Evolutionary conservation across 2,113 vertebrate species (phyloP), one percentile per base, ranked within the genome.

Genomic region (Carollia perspicillata): DNA sequence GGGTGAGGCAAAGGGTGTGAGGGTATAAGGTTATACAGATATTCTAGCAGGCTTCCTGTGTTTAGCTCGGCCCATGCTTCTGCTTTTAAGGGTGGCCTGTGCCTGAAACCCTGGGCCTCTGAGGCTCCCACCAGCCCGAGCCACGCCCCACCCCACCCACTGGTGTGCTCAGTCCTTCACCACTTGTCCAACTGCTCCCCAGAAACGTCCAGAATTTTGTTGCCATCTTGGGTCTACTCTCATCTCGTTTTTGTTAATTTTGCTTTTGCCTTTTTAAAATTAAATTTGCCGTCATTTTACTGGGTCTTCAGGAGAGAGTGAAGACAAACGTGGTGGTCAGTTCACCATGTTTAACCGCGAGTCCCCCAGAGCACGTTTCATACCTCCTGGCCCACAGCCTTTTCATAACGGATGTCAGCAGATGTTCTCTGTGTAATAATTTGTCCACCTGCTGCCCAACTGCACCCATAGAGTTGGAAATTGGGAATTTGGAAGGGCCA

Each of bases 241-340:
- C 78, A 20, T 55, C 58, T 88, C 49, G 42, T 88, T 5, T 75
- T 51, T 79, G 26, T 37, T 83, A 68, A 55, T 11, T 3, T 68
- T 33, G 13, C 58, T 94, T 86, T 77, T 30, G 40, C 17, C 63
- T 85, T 89, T 95, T 83, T 11, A 72, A 95, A 79, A 89, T 89
- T 26, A 51, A 83, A 33, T 83, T 80, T 84, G 40, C 51, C 79
- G 47, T 58, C 35, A 33, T 78, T 35, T 78, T 44, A 42, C 22
- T 53, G 16, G 66, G 6, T 37, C 63, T 60, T 93, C 30, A 68
- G 77, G 68, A 72, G 20, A 95, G 7, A 51, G 35, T 58, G 23
- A 47, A 63, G 81, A 35, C 51, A 22, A 77, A n/a, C 1, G 0
- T 35, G 49, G 49, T 75, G 47, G 12, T 26, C 78, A n/a, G 6